Evolutionary conservation across 2,797 vertebrate species (phyloP).

Genomic region (Tapirus indicus): DNA sequence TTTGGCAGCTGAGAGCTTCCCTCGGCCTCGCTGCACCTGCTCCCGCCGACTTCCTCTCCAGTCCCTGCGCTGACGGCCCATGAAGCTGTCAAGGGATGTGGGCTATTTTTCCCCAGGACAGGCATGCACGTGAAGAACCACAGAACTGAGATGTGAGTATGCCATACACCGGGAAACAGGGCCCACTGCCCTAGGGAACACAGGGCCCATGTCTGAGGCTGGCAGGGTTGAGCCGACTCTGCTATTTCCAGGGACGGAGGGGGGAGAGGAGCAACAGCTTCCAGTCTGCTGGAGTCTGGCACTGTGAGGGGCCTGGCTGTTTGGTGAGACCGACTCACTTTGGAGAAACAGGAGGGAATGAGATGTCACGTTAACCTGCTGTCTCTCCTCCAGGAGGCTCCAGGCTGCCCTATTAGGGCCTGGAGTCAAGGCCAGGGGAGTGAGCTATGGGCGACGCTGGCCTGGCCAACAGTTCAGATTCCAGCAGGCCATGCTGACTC

Average conservation of each 20-base stretch:
- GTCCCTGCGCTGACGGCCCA: background rate
- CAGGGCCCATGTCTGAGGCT: background rate
- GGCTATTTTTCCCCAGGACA: background rate
- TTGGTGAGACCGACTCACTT: background rate
- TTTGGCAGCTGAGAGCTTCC: slow-evolving; percentile 60
- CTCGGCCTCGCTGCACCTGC: slow-evolving; percentile 58
- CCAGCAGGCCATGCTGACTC: background rate
- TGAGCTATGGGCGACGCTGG: background rate
- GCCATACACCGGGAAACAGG: background rate
- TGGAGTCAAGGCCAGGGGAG: background rate
- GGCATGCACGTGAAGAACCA: background rate
- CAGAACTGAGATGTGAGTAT: background rate
- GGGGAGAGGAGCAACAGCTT: background rate
- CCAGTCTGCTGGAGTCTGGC: background rate
- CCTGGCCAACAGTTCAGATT: background rate
- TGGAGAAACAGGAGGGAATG: background rate
- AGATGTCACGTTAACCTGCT: background rate
- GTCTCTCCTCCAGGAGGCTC: background rate
- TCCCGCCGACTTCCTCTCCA: background rate
- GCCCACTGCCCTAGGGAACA: background rate
- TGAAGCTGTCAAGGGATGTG: slow-evolving; percentile 12
- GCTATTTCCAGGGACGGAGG: background rate
- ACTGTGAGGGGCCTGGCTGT: background rate
- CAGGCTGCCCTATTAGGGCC: background rate
- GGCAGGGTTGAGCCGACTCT: background rate